Conservation (phyloP, 2,113 vertebrate genomes). For the Oreochromis spilurus region DNA sequence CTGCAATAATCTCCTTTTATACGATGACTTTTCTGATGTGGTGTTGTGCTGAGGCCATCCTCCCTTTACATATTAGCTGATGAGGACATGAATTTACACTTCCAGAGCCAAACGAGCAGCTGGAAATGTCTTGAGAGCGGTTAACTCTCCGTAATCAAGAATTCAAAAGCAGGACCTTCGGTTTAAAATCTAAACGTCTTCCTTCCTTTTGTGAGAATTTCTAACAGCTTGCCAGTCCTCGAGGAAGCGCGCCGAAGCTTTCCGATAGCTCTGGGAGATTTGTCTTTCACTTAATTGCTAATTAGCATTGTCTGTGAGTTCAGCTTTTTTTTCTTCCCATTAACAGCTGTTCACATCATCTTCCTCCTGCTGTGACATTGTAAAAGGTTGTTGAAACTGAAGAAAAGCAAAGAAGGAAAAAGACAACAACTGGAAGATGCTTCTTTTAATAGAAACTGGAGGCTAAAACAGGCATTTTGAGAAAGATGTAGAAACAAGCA, state of each 20-base stretch:
- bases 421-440: neutral
- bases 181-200: fast-evolving
- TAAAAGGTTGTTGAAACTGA: neutral
- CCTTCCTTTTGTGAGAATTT: neutral
- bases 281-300: constrained; percentile 2
- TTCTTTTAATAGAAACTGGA: neutral
- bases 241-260: neutral
- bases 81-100: neutral
- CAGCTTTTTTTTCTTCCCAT: neutral
- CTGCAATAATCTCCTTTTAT: neutral
- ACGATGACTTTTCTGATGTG: neutral
- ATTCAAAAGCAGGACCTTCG: neutral
- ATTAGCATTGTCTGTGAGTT: constrained; percentile 21
- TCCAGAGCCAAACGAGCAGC: neutral
- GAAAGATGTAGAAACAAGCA: neutral
- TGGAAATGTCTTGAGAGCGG: neutral
- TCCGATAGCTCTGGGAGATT: neutral
- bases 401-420: neutral
- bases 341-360: constrained; percentile 11
- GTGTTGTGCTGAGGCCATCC: neutral
- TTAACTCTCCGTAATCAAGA: neutral
- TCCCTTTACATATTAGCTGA: neutral
- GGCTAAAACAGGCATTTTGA: neutral
- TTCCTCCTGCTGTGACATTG: neutral
- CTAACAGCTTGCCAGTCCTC: neutral